Evolutionary conservation across 2,888 invertebrate genomes (phyloP).

Genomic region (Ichneumon xanthorius): DNA sequence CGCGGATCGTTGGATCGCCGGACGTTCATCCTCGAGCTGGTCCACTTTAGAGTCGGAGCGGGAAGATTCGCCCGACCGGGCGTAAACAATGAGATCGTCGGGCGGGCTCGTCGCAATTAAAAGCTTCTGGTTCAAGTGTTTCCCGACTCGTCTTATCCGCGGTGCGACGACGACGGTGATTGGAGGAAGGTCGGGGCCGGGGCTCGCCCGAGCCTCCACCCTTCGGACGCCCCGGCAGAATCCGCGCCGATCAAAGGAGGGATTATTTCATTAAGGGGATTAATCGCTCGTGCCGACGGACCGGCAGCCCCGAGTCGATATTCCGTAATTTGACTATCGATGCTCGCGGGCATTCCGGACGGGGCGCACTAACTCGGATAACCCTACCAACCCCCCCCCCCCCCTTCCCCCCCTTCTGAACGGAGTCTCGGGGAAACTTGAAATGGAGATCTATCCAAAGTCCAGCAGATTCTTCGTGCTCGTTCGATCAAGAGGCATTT

Average conservation of each 20-base stretch:
- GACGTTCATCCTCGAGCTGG: neutral
- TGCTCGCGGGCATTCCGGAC: constrained; percentile 59
- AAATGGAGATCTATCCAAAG: constrained; percentile 20
- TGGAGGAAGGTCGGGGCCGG: constrained; percentile 72
- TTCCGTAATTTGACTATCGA: constrained; percentile 67
- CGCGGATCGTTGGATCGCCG: constrained; percentile 6
- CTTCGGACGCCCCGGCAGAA: constrained; percentile 49
- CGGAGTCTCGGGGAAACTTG: constrained; percentile 32
- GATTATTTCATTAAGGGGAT: constrained; percentile 83
- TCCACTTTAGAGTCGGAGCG: neutral
- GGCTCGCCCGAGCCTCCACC: constrained; percentile 50
- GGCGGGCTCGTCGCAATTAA: constrained; percentile 79
- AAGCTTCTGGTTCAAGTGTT: constrained; percentile 83
- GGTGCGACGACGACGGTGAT: constrained; percentile 64
- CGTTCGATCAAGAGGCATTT: constrained; percentile 14
- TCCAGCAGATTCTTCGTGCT: constrained; percentile 25
- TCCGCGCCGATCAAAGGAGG: constrained; percentile 80
- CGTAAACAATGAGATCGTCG: constrained; percentile 80
- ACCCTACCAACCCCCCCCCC: neutral
- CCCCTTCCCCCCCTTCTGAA: no score
- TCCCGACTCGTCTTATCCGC: constrained; percentile 73
- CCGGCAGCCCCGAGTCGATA: constrained; percentile 44
- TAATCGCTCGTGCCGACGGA: constrained; percentile 79
- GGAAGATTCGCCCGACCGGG: constrained; percentile 73
- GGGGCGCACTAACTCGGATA: constrained; percentile 55